Conservation (phyloP, 1,140 invertebrate genomes). For the Aphaenogaster ashmeadi region DNA sequence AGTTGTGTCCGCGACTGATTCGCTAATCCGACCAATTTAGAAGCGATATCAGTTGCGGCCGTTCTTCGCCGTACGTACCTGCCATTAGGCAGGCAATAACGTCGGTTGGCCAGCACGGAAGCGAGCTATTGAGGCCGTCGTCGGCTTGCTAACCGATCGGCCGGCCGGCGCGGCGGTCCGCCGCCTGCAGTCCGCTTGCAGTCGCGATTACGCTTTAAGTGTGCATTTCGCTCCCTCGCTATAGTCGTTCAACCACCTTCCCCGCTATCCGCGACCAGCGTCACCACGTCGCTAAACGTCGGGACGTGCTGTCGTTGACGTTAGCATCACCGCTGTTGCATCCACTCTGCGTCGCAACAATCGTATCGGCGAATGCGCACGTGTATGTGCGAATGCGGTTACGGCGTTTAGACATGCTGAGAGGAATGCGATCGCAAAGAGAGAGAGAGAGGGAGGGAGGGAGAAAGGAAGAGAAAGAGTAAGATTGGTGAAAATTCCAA, state of each 20-base stretch:
- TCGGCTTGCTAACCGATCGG: slow-evolving; percentile 69
- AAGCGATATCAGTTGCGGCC: slow-evolving; percentile 29
- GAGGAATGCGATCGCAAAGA: slow-evolving; percentile 18
- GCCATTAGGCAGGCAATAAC: slow-evolving; percentile 75
- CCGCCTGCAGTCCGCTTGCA: slow-evolving; percentile 70
- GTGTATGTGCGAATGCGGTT: slow-evolving; percentile 29
- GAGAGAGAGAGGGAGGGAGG: neutral
- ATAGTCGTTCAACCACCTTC: neutral
- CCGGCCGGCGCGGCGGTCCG: slow-evolving; percentile 35
- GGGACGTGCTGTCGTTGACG: slow-evolving; percentile 52
- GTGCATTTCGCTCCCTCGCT: slow-evolving; percentile 72
- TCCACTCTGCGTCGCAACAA: slow-evolving; percentile 30
- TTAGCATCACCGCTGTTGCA: neutral
- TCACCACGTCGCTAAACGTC: slow-evolving; percentile 43
- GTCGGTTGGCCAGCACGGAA: slow-evolving; percentile 70
- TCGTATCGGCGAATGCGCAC: slow-evolving; percentile 35
- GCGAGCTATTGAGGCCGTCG: slow-evolving; percentile 78
- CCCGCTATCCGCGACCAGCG: neutral
- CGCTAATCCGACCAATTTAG: slow-evolving; percentile 37
- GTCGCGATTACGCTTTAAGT: slow-evolving; percentile 76
- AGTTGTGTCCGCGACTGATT: slow-evolving; percentile 1
- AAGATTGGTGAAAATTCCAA: slow-evolving; percentile 30
- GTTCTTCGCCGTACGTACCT: slow-evolving; percentile 56
- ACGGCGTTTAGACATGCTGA: slow-evolving; percentile 36
- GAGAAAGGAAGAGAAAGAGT: neutral